Evolutionary conservation across 2,797 vertebrate species (phyloP).

Genomic region (Kryptopterus vitreolus): DNA sequence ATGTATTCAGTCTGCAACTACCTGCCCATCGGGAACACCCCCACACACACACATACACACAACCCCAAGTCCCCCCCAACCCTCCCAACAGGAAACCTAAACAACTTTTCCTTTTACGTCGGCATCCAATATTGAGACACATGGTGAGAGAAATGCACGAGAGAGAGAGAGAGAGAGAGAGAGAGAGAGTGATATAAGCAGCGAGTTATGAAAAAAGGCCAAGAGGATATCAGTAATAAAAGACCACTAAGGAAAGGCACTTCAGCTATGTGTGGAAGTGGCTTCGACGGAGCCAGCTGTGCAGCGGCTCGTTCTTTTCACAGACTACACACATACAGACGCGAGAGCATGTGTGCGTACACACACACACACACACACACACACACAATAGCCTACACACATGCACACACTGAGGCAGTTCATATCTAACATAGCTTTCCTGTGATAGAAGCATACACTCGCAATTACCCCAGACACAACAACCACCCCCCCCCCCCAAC

Average conservation of each 20-base stretch:
- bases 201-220: conserved; percentile 65
- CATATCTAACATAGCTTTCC: conserved; percentile 63
- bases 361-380: too few species aligned
- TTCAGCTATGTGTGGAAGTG: conserved; percentile 64
- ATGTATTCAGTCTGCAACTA: conserved; percentile 1
- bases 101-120: conserved; percentile 29
- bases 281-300: conserved; percentile 60
- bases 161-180: conserved; percentile 61
- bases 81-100: conserved; percentile 17
- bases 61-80: too few species aligned
- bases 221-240: conserved; percentile 72
- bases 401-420: conserved; percentile 25
- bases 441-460: conserved; percentile 33
- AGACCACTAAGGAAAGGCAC: conserved; percentile 61
- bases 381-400: conserved; percentile 24
- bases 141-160: conserved; percentile 58
- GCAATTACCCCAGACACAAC: conserved; percentile 40
- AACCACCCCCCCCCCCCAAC: conserved; percentile 7
- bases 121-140: conserved; percentile 46
- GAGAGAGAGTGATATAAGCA: conserved; percentile 62
- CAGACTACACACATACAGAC: conserved; percentile 23
- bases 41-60: too few species aligned
- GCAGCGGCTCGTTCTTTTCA: conserved; percentile 46
- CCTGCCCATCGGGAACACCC: neutral
- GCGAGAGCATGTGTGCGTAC: conserved; percentile 11